Percentiles rank a stretch among this genome's conserved stretches.
These are phyloP conservation scores for Brachionus rotundiformis DNA, from an alignment of 1,140 invertebrate species.

Conservation along the genomic window DNA sequence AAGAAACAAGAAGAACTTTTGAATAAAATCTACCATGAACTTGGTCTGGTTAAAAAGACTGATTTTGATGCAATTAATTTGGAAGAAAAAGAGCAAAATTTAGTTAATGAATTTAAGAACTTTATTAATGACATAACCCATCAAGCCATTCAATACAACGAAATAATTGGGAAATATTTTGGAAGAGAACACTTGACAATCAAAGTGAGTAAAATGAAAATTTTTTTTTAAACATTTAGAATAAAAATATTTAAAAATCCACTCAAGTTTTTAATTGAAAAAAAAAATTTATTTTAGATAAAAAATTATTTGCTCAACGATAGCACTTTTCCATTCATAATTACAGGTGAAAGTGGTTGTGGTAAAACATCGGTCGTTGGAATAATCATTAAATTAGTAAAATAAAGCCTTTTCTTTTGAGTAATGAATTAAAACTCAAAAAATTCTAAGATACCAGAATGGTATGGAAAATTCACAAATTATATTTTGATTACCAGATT, in stretches of 20 bases:
- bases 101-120: conserved; percentile 28
- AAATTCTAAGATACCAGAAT: neutral
- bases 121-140: conserved; percentile 83
- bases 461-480: conserved; percentile 51
- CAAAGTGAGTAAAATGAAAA: conserved; percentile 73
- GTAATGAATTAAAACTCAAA: neutral
- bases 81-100: neutral
- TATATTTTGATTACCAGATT: conserved; percentile 56
- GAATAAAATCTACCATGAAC: neutral
- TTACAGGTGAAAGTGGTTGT: conserved; percentile 92
- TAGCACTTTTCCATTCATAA: conserved; percentile 77
- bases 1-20: conserved; percentile 79
- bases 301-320: conserved; percentile 79
- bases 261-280: neutral
- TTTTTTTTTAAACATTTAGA: no score
- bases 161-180: conserved; percentile 92
- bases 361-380: conserved; percentile 91
- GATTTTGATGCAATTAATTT: neutral
- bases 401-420: no score
- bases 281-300: conserved; percentile 10
- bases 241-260: no score
- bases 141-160: conserved; percentile 91
- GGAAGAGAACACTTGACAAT: conserved; percentile 83
- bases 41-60: neutral
- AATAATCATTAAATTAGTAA: conserved; percentile 9